Evolutionary conservation across 1,140 invertebrate species (phyloP), one percentile per base, ranked within the genome.

Genomic region (Dendrolimus punctatus): DNA sequence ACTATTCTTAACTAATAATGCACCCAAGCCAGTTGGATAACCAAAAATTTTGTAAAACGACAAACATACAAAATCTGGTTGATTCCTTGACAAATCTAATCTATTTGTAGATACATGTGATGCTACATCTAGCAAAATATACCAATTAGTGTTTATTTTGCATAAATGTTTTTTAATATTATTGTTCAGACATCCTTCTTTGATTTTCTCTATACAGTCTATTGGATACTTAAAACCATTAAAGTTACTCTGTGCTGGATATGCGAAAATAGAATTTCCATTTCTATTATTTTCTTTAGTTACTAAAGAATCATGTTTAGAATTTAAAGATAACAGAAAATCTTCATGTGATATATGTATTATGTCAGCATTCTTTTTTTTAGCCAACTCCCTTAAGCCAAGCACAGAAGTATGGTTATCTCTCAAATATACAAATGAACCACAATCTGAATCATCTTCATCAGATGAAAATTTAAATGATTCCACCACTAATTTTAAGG

Each of bases 21-120:
- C 96, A 39, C 97, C 98, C 62, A 95, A 80, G n/a, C 94, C 98
- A 54, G 97, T 98, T 5, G 98, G 98, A 87, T 94, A 98, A 0
- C 98, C 98, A 89, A 99, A 99, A 70, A 99, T 96, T 90, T 99
- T 99, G 86, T 99, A 99, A 88, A 99, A 99, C 2, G 98, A 99
- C 5, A 99, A 41, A 49, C 91, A 92, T 0, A 98, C 91, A 89
- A 98, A 99, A 85, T 99, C 96, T 10, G 96, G 94, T 60, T 93
- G 91, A 44, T 87, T 88, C 8, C 70, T 55, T 0, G 89, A 89
- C 44, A 99, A 87, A 89, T 99, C 91, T 46, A 99, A 85, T 10
- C 85, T 84, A 81, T 91, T 95, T 39, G 95, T 96, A n/a, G 93
- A 90, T 4, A 92, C 93, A 87, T 90, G 95, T 44, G 91, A 87